phyloP scores from a whole-genome alignment of 2,888 invertebrate species.

The Melipona beecheii region DNA sequence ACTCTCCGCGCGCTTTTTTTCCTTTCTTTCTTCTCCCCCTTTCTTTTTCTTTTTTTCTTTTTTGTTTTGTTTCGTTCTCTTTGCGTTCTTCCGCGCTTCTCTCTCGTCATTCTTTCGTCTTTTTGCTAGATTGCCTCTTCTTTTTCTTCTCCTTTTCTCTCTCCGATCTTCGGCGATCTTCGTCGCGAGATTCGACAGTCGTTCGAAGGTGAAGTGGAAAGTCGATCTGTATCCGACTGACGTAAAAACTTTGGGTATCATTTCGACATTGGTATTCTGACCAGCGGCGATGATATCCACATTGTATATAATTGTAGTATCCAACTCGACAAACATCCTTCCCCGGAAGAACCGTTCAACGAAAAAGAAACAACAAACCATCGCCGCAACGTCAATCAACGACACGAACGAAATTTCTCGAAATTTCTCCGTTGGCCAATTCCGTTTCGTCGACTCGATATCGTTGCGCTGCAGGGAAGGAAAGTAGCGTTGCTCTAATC shows the following conservation, averaged over 20 bases:
- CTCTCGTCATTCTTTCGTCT: neutral
- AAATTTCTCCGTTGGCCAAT: neutral
- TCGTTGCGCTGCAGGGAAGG: neutral
- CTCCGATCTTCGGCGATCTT: neutral
- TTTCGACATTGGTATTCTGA: neutral
- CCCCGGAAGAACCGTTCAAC: neutral
- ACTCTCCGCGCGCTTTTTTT: neutral
- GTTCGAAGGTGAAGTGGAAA: neutral
- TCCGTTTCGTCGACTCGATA: neutral
- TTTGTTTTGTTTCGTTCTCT: neutral
- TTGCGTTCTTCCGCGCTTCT: neutral
- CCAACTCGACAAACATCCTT: neutral
- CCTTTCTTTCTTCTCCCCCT: neutral
- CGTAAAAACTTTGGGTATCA: too few species aligned
- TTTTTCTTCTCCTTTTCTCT: neutral
- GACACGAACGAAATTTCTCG: too few species aligned
- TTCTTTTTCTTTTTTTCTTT: neutral
- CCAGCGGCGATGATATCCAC: neutral
- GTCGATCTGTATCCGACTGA: too few species aligned
- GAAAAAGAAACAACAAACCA: neutral
- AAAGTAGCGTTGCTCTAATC: neutral
- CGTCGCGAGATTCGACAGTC: too few species aligned
- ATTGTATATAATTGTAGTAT: neutral
- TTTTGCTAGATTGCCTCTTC: neutral
- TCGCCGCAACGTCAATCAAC: too few species aligned